Conservation (phyloP, 2,113 vertebrate species). For the Okapia johnstoni region DNA sequence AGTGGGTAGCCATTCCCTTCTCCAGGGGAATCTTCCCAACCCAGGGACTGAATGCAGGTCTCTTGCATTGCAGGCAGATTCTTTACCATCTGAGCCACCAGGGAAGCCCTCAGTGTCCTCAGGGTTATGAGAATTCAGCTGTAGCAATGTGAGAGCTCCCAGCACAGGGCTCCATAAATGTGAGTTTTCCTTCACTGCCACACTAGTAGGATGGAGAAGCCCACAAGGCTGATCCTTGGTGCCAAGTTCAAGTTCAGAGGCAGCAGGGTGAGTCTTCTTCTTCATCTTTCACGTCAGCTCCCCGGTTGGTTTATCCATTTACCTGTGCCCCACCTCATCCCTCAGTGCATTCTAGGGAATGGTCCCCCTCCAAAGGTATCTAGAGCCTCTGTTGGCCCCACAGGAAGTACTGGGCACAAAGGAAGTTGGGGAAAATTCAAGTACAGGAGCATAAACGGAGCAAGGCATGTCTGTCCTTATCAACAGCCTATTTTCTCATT, state of each 20-base stretch:
- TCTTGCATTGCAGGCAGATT: neutral
- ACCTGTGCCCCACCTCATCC: neutral
- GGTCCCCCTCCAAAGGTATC: neutral
- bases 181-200: neutral
- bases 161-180: neutral
- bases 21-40: neutral
- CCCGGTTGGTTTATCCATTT: neutral
- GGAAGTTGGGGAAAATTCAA: neutral
- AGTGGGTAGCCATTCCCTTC: neutral
- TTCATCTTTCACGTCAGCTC: neutral
- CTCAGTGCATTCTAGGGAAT: neutral
- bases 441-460: neutral
- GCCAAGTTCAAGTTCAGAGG: neutral
- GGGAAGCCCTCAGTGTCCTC: neutral
- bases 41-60: neutral
- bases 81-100: neutral
- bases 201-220: neutral
- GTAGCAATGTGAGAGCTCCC: neutral
- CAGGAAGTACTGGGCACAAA: neutral
- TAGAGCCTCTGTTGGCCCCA: neutral
- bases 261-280: neutral
- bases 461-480: neutral
- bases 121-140: neutral
- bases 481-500: neutral
- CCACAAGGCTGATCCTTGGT: neutral